These are phyloP conservation scores for Epinotia bilunana DNA, from an alignment of 2,888 invertebrate genomes.

Conservation along the genomic window DNA sequence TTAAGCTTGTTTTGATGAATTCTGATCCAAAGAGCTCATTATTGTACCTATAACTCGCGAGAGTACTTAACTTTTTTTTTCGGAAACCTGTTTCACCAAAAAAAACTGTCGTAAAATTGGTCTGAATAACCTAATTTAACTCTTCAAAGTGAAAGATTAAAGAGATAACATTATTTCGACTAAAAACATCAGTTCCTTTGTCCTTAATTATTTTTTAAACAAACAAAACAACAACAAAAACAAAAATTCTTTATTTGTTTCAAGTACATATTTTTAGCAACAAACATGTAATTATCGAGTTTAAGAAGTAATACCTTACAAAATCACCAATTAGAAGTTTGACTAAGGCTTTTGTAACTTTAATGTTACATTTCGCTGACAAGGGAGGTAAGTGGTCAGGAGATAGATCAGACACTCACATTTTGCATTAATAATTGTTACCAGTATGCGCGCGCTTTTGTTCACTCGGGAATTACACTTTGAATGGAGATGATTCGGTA, in stretches of 20 bases:
- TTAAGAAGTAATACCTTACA: constrained; percentile 17
- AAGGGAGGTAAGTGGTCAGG: constrained; percentile 34
- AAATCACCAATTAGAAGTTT: constrained; percentile 28
- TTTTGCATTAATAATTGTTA: background rate
- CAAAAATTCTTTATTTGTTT: no score
- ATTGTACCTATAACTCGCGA: background rate
- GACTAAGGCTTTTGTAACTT: constrained; percentile 7
- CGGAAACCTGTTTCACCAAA: no score
- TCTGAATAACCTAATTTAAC: no score
- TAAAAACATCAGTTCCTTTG: background rate
- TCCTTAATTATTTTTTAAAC: constrained; percentile 32
- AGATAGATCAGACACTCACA: background rate
- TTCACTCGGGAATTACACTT: no score
- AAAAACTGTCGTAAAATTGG: no score
- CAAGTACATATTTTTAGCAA: no score
- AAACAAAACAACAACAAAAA: no score
- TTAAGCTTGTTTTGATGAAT: background rate
- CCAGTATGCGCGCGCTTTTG: background rate
- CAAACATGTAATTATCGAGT: constrained; percentile 29
- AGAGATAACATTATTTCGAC: background rate
- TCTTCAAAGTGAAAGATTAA: background rate
- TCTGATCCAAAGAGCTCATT: background rate
- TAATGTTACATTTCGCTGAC: constrained; percentile 18
- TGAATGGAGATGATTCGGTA: no score
- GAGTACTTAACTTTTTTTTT: no score